A percentile compares a stretch with the other conserved stretches of the same genome.
These are phyloP conservation scores for Tympanoctomys barrerae DNA, from an alignment of 2,797 vertebrate genomes.

Conservation along the genomic window DNA sequence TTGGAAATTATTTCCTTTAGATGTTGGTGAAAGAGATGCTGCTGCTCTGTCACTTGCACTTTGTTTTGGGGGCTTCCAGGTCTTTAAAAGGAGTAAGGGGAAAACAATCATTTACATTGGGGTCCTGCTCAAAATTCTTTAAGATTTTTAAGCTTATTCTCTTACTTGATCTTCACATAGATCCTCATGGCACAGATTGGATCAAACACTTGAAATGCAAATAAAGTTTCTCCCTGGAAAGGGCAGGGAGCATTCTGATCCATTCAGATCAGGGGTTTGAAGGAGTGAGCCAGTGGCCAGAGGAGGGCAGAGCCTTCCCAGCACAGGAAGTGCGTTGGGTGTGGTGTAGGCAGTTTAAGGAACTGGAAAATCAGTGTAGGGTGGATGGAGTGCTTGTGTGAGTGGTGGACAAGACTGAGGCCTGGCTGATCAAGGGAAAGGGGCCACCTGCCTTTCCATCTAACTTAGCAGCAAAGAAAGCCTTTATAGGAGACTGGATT, in stretches of 20 bases:
- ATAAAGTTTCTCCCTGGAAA: neutral
- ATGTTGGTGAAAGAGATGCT: constrained; percentile 30
- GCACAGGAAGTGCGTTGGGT: neutral
- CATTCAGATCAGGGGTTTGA: too few relatives aligned
- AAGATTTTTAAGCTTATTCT: neutral
- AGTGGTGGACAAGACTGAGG: neutral
- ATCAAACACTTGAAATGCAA: neutral
- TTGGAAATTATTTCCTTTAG: constrained; percentile 33
- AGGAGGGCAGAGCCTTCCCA: neutral
- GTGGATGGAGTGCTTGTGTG: neutral
- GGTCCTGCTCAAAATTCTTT: neutral
- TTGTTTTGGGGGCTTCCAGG: neutral
- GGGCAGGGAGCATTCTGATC: neutral
- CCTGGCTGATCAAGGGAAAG: neutral
- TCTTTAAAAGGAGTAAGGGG: neutral
- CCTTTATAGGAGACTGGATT: neutral
- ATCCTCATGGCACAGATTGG: neutral
- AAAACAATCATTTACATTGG: neutral
- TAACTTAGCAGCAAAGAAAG: neutral
- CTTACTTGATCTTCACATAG: neutral
- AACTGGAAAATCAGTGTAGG: neutral
- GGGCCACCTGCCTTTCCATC: neutral
- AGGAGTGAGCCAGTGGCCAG: neutral
- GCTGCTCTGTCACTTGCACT: neutral
- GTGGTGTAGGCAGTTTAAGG: neutral